These are phyloP conservation scores for Lepidostoma basale DNA, from an alignment of 1,140 invertebrate genomes.

Conservation along the genomic window DNA sequence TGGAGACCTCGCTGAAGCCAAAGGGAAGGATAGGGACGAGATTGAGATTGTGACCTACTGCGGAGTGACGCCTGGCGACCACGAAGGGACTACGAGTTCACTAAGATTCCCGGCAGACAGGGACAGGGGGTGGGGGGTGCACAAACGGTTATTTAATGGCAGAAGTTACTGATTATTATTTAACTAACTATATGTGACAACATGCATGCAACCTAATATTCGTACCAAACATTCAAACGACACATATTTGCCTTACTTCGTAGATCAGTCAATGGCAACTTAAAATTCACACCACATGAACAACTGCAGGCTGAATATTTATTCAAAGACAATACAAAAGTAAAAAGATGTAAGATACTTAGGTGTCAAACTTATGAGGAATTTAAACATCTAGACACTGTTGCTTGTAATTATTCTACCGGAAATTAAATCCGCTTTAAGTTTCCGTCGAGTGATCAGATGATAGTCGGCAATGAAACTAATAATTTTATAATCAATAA, in stretches of 20 bases:
- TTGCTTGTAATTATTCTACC: constrained; percentile 17
- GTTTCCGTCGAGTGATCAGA: constrained; percentile 40
- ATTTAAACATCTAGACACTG: constrained; percentile 27
- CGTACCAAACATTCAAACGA: constrained; percentile 41
- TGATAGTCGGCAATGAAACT: constrained; percentile 33
- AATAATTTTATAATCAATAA: constrained; percentile 33
- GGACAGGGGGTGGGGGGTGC: no score
- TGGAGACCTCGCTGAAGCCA: neutral
- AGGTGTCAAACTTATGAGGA: constrained; percentile 16
- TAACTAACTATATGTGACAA: constrained; percentile 38
- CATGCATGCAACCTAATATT: constrained; percentile 36
- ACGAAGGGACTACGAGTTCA: no score
- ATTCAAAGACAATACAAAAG: constrained; percentile 43
- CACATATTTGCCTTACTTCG: constrained; percentile 38
- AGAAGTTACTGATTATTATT: constrained; percentile 31
- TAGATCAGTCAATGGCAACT: constrained; percentile 45
- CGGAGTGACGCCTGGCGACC: no score
- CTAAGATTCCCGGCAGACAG: no score
- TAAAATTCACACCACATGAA: constrained; percentile 40
- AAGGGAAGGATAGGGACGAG: no score
- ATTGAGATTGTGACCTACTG: no score
- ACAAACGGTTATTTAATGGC: neutral
- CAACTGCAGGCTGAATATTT: constrained; percentile 35
- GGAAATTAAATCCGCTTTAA: constrained; percentile 24
- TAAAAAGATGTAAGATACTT: constrained; percentile 40